These are phyloP conservation scores for Orthonevra nobilis DNA, from an alignment of 2,888 invertebrate genomes.

Conservation along the genomic window DNA sequence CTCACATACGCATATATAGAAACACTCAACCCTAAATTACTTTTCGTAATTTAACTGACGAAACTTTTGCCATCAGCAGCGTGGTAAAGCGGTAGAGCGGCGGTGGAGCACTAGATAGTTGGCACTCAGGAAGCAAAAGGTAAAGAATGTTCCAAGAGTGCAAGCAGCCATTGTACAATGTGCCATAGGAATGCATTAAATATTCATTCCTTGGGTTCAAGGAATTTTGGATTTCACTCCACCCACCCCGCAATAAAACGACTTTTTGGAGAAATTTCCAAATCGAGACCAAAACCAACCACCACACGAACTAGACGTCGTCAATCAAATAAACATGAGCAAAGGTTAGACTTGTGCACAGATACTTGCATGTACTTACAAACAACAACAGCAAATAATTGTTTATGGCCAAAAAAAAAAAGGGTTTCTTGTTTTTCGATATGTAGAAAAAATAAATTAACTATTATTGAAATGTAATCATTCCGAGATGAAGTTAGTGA, in stretches of 20 bases:
- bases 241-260: constrained; percentile 27
- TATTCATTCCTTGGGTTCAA: constrained; percentile 64
- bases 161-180: constrained; percentile 63
- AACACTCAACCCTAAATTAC: constrained; percentile 49
- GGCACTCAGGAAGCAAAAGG: constrained; percentile 33
- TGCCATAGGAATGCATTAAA: constrained; percentile 67
- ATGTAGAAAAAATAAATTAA: too few relatives aligned
- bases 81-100: constrained; percentile 8
- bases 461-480: constrained; percentile 55
- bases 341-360: neutral
- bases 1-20: constrained; percentile 6
- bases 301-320: constrained; percentile 2
- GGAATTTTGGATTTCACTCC: constrained; percentile 60
- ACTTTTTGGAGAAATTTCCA: constrained; percentile 41
- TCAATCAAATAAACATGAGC: constrained; percentile 44
- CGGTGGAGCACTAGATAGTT: constrained; percentile 1
- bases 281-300: constrained; percentile 3
- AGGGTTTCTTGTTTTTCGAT: too few relatives aligned
- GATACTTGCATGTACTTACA: neutral
- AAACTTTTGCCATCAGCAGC: constrained; percentile 55
- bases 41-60: constrained; percentile 66
- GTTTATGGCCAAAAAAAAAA: too few relatives aligned
- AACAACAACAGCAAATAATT: constrained; percentile 40
- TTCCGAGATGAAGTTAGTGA: constrained; percentile 1
- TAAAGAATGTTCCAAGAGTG: constrained; percentile 66